These are phyloP conservation scores for Branchipolynoe longqiensis DNA, from an alignment of 2,888 invertebrate genomes.

Conservation along the genomic window DNA sequence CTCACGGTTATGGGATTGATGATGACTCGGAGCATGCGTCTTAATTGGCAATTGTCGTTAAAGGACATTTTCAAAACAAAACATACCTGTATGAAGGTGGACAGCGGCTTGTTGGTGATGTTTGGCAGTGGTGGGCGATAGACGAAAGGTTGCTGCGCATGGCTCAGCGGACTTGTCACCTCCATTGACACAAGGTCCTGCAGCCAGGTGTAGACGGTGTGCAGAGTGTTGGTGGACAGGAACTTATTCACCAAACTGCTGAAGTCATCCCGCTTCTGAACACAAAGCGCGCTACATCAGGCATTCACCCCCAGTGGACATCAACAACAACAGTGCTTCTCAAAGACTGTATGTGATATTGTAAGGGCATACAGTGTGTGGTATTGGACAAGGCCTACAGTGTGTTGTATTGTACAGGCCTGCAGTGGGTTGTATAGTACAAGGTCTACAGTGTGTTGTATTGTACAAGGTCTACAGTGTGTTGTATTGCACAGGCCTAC, in stretches of 20 bases:
- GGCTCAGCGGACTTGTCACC: conserved; percentile 65
- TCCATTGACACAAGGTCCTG: conserved; percentile 74
- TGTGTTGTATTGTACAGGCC: not conserved
- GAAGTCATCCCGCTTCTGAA: conserved; percentile 72
- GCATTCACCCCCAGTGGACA: no score
- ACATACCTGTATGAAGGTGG: conserved; percentile 78
- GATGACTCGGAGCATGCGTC: no score
- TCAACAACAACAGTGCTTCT: not conserved
- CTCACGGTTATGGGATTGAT: no score
- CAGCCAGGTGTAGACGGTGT: conserved; percentile 76
- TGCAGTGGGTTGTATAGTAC: no score
- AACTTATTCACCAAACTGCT: conserved; percentile 73
- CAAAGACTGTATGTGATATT: not conserved
- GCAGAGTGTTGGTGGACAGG: conserved; percentile 75
- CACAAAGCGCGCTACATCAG: no score
- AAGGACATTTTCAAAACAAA: no score
- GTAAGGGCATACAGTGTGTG: no score
- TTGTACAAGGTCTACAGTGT: no score
- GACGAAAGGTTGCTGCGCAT: conserved; percentile 59
- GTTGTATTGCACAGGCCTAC: no score
- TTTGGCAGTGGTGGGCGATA: conserved; percentile 76
- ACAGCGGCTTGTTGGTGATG: conserved; percentile 76
- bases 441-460: no score
- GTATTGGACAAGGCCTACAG: no score
- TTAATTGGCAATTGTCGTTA: no score